Evolutionary conservation across 2,113 vertebrate species (phyloP).

Genomic region (Apodemus speciosus): DNA sequence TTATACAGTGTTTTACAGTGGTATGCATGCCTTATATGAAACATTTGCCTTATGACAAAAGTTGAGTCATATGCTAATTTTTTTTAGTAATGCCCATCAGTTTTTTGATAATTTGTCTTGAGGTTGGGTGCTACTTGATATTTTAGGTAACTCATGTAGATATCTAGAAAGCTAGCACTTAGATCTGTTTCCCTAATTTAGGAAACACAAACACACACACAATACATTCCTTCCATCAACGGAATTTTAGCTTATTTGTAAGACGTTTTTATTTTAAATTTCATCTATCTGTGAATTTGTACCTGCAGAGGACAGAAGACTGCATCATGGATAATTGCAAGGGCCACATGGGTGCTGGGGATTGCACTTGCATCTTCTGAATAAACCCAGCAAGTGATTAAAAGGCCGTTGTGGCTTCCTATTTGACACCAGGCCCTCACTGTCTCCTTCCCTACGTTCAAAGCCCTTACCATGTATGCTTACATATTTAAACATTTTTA

Average conservation of each 20-base stretch:
- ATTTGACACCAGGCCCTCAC: neutral
- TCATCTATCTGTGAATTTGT: neutral
- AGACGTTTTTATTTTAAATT: neutral
- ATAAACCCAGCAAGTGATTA: neutral
- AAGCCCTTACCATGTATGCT: neutral
- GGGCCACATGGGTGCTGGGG: neutral
- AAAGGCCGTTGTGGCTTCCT: neutral
- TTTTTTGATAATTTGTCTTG: neutral
- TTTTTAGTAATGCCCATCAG: neutral
- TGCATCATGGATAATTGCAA: neutral
- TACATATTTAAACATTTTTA: neutral
- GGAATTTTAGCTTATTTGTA: neutral
- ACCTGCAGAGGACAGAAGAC: neutral
- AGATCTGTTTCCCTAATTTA: neutral
- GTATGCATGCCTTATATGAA: neutral
- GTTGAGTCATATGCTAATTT: neutral
- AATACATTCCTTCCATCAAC: neutral
- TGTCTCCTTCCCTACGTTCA: neutral
- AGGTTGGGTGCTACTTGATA: neutral
- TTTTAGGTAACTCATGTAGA: neutral
- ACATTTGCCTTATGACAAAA: neutral
- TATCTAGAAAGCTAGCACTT: neutral
- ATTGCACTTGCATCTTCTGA: too few species aligned
- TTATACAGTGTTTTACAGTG: conserved; percentile 46
- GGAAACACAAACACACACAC: neutral